A percentile compares a stretch with the other conserved stretches of the same genome.
These are phyloP conservation scores for Pammene aurita DNA, from an alignment of 2,888 invertebrate species.

Conservation along the genomic window DNA sequence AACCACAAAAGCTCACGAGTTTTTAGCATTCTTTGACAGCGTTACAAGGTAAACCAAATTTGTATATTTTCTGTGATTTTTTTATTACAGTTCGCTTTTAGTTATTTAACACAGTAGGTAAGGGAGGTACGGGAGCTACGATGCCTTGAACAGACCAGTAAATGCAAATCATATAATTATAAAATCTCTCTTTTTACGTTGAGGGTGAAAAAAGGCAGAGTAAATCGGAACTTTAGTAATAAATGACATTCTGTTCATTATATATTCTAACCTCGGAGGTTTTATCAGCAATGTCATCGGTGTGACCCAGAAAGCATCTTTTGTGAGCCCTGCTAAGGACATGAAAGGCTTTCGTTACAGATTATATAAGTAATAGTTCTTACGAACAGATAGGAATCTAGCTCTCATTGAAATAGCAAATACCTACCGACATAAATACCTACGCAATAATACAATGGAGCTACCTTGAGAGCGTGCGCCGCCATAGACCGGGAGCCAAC, in stretches of 20 bases:
- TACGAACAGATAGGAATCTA: no score
- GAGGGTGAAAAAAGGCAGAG: neutral
- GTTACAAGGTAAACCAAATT: neutral
- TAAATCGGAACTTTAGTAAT: neutral
- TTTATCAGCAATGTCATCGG: slow-evolving; percentile 28
- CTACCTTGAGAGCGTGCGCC: no score
- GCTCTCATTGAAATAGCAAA: no score
- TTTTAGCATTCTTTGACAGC: neutral
- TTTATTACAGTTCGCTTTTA: no score
- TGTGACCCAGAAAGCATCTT: slow-evolving; percentile 22
- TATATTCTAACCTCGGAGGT: slow-evolving; percentile 15
- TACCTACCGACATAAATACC: no score
- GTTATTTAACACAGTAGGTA: no score
- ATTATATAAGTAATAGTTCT: no score
- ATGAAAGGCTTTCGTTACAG: slow-evolving; percentile 15
- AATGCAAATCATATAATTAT: neutral
- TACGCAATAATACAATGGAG: no score
- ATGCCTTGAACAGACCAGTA: no score
- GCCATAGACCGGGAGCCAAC: no score
- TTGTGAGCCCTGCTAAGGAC: slow-evolving; percentile 19
- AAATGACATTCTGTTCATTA: slow-evolving; percentile 7
- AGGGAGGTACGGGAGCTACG: no score
- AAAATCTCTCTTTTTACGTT: neutral
- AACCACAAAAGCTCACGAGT: slow-evolving; percentile 5
- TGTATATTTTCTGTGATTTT: no score